A percentile compares a stretch with the other conserved stretches of the same genome.
Conservation (phyloP, 1,140 invertebrate species). For the Achatina immaculata region DNA sequence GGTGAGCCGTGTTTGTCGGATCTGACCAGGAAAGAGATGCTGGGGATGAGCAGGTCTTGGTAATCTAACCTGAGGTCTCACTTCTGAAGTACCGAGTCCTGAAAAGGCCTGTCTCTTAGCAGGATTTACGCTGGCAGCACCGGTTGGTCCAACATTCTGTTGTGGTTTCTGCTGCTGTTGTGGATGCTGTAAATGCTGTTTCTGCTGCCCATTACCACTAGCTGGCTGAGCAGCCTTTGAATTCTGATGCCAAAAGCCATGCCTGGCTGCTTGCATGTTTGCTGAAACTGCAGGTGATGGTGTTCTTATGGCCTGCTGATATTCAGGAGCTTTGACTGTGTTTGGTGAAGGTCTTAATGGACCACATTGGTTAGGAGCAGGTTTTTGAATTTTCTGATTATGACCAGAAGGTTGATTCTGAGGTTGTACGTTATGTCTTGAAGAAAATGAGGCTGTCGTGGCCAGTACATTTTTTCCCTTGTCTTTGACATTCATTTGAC, state of each 20-base stretch:
- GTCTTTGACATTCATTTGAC: too few relatives aligned
- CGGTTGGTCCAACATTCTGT: neutral
- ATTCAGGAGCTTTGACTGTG: neutral
- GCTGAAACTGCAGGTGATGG: neutral
- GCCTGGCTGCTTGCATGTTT: neutral
- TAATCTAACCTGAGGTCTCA: neutral
- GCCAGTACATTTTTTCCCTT: too few relatives aligned
- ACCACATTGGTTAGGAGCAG: neutral
- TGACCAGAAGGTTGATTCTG: neutral
- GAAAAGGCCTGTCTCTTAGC: neutral
- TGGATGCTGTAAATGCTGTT: neutral
- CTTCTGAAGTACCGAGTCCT: neutral
- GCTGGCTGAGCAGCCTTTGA: neutral
- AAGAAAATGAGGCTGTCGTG: neutral
- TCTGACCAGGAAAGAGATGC: neutral
- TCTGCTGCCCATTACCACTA: neutral
- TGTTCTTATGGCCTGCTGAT: neutral
- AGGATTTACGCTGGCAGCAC: neutral
- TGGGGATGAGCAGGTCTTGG: neutral
- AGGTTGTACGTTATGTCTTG: neutral
- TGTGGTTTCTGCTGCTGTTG: neutral
- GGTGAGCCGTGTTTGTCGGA: neutral
- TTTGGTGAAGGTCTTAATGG: neutral
- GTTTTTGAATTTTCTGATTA: neutral
- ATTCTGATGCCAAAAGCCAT: neutral